phyloP scores from a whole-genome alignment of 2,888 invertebrate genomes.

The Arctia plantaginis region DNA sequence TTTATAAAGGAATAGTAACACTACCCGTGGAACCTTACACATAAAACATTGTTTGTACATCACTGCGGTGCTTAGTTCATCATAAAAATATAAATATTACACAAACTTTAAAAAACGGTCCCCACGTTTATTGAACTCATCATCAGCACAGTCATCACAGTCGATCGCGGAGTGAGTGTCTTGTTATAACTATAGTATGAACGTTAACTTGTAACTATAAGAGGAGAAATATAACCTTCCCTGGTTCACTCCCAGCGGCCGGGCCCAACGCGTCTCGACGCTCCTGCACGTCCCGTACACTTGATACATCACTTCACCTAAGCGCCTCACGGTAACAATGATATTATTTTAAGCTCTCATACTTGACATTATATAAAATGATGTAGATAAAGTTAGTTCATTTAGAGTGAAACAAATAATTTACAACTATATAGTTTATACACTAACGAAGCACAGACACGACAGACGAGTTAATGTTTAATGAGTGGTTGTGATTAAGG shows the following conservation, averaged over 20 bases:
- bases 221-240: constrained; percentile 34
- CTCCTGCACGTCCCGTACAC: neutral
- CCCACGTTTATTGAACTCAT: neutral
- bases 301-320: constrained; percentile 16
- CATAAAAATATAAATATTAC: neutral
- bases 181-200: neutral
- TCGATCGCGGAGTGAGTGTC: neutral
- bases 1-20: neutral
- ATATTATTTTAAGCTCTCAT: constrained; percentile 52
- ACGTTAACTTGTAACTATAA: constrained; percentile 42
- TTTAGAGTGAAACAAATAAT: constrained; percentile 30
- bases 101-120: neutral
- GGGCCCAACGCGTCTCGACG: neutral
- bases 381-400: constrained; percentile 16
- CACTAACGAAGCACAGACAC: constrained; percentile 32
- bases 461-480: constrained; percentile 11
- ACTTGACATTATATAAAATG: constrained; percentile 39
- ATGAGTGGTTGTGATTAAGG: neutral
- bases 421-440: constrained; percentile 30
- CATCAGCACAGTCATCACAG: neutral
- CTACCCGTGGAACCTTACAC: neutral
- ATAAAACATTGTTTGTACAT: constrained; percentile 1
- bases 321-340: constrained; percentile 43
- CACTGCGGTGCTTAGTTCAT: neutral
- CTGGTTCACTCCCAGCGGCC: constrained; percentile 1